Conservation (phyloP, 2,113 vertebrate genomes). For the Crotophaga sulcirostris region DNA sequence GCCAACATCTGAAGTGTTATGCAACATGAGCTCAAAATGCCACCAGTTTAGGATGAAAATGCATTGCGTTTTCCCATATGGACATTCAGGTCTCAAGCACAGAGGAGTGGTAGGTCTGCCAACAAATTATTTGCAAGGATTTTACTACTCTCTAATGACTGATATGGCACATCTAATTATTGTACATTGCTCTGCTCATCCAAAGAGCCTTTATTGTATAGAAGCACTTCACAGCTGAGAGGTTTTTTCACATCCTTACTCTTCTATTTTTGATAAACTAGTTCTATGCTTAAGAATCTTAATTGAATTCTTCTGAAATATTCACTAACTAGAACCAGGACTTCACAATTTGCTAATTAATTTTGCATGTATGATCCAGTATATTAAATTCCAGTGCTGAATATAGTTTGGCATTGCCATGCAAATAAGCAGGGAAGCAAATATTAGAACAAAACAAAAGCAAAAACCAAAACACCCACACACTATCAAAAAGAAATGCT, state of each 20-base stretch:
- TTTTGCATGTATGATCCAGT: slow-evolving; percentile 29
- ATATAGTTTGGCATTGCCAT: background rate
- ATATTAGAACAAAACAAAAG: background rate
- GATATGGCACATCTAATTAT: slow-evolving; percentile 44
- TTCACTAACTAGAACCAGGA: slow-evolving; percentile 53
- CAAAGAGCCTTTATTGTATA: slow-evolving; percentile 8
- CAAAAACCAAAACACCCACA: background rate
- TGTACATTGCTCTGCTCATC: slow-evolving; percentile 1
- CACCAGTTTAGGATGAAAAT: background rate
- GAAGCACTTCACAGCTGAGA: slow-evolving; percentile 13
- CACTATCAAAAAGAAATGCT: background rate
- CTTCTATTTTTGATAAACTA: slow-evolving; percentile 63
- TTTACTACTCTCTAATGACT: slow-evolving; percentile 11
- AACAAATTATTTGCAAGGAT: background rate
- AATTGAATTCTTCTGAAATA: slow-evolving; percentile 63
- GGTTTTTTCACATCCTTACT: slow-evolving; percentile 40
- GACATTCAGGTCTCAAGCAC: background rate
- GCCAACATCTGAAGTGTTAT: background rate
- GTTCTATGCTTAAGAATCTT: slow-evolving; percentile 21
- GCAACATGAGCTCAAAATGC: background rate
- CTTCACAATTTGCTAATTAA: slow-evolving; percentile 50
- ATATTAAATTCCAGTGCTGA: slow-evolving; percentile 14
- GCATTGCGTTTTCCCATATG: background rate
- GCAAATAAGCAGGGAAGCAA: slow-evolving; percentile 15
- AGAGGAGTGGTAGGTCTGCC: background rate